These are phyloP conservation scores for Lamellibrachia columna DNA, from an alignment of 2,888 invertebrate species.

Conservation along the genomic window DNA sequence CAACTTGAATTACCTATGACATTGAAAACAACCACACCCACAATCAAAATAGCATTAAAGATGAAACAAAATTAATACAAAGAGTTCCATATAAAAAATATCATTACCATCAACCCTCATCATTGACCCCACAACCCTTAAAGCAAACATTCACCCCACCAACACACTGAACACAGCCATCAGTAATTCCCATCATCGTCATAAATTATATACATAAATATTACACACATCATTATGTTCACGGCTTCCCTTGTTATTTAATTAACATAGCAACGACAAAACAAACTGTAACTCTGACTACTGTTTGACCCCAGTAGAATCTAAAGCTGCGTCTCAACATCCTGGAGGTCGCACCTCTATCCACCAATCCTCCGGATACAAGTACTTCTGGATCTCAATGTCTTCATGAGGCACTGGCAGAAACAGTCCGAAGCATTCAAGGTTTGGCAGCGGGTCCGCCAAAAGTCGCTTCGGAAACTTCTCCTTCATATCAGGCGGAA, in stretches of 20 bases:
- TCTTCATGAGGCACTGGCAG: conserved; percentile 70
- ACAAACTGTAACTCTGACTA: too few relatives aligned
- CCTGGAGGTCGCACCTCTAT: conserved; percentile 44
- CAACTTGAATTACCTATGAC: background rate
- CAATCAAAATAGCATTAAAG: background rate
- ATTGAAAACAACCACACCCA: background rate
- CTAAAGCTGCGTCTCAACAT: background rate
- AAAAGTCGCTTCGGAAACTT: conserved; percentile 69
- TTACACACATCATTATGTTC: background rate
- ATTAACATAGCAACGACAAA: too few relatives aligned
- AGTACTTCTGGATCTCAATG: conserved; percentile 72
- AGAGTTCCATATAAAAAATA: background rate
- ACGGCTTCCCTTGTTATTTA: background rate
- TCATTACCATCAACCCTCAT: background rate
- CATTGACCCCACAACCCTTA: background rate
- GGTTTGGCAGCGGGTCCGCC: conserved; percentile 67
- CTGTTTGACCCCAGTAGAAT: too few relatives aligned
- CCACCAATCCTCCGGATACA: conserved; percentile 73
- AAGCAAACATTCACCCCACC: background rate
- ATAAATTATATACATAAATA: background rate
- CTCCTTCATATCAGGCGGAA: conserved; percentile 66
- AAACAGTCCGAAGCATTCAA: conserved; percentile 56
- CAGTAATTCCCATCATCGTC: background rate
- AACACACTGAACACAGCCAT: background rate
- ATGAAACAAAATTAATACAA: background rate